Evolutionary conservation across 2,888 invertebrate species (phyloP).

Genomic region (Catocala sponsa): DNA sequence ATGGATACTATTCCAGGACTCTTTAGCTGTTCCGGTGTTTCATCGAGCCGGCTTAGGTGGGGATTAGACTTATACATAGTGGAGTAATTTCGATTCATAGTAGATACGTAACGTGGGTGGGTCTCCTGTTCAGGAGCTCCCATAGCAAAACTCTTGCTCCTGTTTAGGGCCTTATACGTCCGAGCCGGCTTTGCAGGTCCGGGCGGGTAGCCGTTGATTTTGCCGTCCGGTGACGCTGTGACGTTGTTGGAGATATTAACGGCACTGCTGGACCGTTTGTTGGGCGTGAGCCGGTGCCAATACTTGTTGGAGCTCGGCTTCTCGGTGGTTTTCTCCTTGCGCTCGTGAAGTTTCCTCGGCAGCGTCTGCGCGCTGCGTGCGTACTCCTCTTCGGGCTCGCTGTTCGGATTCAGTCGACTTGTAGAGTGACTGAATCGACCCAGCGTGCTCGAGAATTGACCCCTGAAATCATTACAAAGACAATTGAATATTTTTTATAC

Average conservation of each 20-base stretch:
- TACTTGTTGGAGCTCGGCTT: constrained; percentile 81
- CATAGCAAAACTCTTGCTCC: constrained; percentile 96
- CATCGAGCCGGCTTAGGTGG: constrained; percentile 91
- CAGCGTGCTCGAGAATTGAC: constrained; percentile 91
- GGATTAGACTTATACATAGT: constrained; percentile 93
- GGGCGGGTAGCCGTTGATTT: constrained; percentile 82
- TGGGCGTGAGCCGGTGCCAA: constrained; percentile 85
- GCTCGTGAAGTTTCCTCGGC: constrained; percentile 90
- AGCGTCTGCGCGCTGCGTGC: constrained; percentile 92
- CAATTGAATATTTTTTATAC: constrained; percentile 55
- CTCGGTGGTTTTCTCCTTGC: constrained; percentile 79
- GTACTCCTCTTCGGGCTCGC: constrained; percentile 83
- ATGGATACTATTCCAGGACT: constrained; percentile 96
- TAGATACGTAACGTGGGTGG: constrained; percentile 81
- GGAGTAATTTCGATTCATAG: constrained; percentile 83
- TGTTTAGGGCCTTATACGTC: constrained; percentile 92
- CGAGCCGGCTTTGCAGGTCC: constrained; percentile 94
- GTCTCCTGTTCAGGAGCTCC: constrained; percentile 89
- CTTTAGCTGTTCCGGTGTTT: constrained; percentile 92
- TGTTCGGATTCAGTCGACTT: constrained; percentile 90
- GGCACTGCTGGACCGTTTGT: constrained; percentile 88
- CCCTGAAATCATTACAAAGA: constrained; percentile 86
- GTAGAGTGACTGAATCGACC: constrained; percentile 95
- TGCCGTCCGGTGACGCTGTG: constrained; percentile 70
- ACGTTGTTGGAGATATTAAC: constrained; percentile 89